These are phyloP conservation scores for Bufo gargarizans DNA, from an alignment of 2,113 vertebrate genomes.

Conservation along the genomic window DNA sequence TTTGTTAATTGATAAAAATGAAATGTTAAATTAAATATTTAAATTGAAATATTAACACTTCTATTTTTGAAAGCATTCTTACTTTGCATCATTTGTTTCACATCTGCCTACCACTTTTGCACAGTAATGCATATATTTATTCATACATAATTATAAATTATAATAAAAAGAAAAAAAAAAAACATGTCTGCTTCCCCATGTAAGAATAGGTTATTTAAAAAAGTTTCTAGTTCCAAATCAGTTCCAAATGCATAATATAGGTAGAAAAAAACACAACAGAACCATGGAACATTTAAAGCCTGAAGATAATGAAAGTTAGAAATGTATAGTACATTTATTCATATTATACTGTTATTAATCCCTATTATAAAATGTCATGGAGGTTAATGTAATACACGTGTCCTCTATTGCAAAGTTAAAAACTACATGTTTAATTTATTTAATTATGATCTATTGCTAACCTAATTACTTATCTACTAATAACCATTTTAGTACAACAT, in stretches of 20 bases:
- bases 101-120: too few relatives aligned
- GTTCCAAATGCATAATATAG: not conserved
- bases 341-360: not conserved
- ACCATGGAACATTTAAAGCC: not conserved
- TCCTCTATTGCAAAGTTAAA: not conserved
- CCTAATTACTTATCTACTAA: not conserved
- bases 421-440: not conserved
- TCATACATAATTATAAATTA: not conserved
- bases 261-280: not conserved
- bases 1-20: too few relatives aligned
- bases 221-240: not conserved
- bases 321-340: not conserved
- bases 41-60: too few relatives aligned
- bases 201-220: not conserved
- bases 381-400: not conserved
- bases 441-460: not conserved
- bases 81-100: too few relatives aligned
- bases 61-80: too few relatives aligned
- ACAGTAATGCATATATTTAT: too few relatives aligned
- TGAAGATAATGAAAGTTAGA: not conserved
- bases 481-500: too few relatives aligned
- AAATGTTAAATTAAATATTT: too few relatives aligned
- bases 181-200: not conserved
- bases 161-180: not conserved
- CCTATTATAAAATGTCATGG: not conserved